Evolutionary conservation across 2,113 vertebrate species (phyloP), one percentile per base, ranked within the genome.

Genomic region (Ophiodon elongatus): DNA sequence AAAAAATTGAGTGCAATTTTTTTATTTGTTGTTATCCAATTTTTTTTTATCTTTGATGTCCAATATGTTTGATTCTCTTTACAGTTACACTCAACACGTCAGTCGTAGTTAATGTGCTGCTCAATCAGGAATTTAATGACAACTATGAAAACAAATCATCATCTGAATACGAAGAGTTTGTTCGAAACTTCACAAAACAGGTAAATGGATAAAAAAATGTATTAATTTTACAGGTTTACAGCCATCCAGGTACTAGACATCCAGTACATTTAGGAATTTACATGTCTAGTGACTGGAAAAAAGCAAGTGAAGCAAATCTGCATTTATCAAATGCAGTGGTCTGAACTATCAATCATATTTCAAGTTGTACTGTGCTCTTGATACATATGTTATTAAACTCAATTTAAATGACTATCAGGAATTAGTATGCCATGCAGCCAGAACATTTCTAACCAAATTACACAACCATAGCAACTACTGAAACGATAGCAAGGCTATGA

Each of bases 101-200:
- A 2, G 60, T 75, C 0, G 8, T 4, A n/a, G 73, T 75, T 19
- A 13, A 50, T 27, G 3, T 75, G 73, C 13, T 13, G 14, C n/a
- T 75, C 31, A 37, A 52, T 19, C 4, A 75, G 31, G 60, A 75
- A 64, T 75, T 19, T 19, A 52, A 64, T 4, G 41, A 35, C 0
- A 2, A 50, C 37, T 64, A 52, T 27, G 43, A 64, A 0, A 15
- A 64, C 11, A 0, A 11, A 13, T 13, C 23, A 7, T 75, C 73
- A 50, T 2, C 0, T 9, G 59, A 64, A 37, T 75, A 75, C 43
- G 37, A 27, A 64, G 43, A 37, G 4, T 75, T 75, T 75, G 73
- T 75, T 64, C 8, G 14, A 37, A 52, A 39, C 23, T 75, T 75
- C 45, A 64, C 31, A 15, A 8, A 19, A 2, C 8, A 75, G 73